Evolutionary conservation across 2,888 invertebrate species (phyloP), one percentile per base, ranked within the genome.

Genomic region (Cantharis rustica): DNA sequence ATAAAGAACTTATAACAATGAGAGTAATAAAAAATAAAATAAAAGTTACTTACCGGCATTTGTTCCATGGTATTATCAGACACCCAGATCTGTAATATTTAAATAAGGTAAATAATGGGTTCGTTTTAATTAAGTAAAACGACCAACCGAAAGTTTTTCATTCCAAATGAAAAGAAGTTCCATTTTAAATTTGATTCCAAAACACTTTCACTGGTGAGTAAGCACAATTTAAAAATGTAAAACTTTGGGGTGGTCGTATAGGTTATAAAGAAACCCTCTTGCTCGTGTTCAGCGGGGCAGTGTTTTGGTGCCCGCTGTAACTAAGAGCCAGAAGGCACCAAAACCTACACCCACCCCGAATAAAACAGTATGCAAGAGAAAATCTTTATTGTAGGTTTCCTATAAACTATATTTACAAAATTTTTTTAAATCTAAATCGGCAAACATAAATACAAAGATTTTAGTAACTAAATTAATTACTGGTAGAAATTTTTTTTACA

Each of bases 31-130:
- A 10, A 26, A 2, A 5, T 3, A 1, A 13, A n/a, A 61, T 68
- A 71, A 23, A 75, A 73, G 10, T 61, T 9, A 93, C 95, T 94
- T 90, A 95, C 95, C 90, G 95, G 95, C 95, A 95, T 95, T 85
- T 91, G 91, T 84, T 94, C 94, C 89, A 91, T 90, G 68, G 91
- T 92, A 87, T 91, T 91, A 83, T 91, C 91, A 82, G 93, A 93
- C 85, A 94, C 90, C 95, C 95, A 95, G 83, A 95, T 91, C 95
- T 95, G 92, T 77, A 89, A 91, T 69, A 3, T 62, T 69, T 31
- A 61, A 47, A 69, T 7, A 27, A 11, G 10, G 26, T 84, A 76
- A 77, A 74, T 79, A 80, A 78, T 47, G n/a, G 47, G 47, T 47
- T 47, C n/a, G 47, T 47, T 47, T 47, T 47, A n/a, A 47, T n/a